These are phyloP conservation scores for Clusia tigrina DNA, from an alignment of 2,888 invertebrate genomes.

Conservation along the genomic window DNA sequence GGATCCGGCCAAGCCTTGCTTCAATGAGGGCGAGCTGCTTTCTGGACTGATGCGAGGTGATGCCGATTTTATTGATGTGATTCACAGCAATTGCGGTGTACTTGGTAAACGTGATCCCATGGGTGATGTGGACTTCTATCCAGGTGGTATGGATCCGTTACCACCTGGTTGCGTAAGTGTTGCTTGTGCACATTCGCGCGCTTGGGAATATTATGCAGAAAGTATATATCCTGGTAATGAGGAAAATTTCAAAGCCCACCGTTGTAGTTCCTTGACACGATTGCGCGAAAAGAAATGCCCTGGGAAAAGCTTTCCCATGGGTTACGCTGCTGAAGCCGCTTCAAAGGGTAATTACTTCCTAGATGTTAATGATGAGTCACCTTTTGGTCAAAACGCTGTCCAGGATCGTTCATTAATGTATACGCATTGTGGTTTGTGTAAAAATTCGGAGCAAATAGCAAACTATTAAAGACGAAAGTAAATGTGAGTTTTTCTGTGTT, in stretches of 20 bases:
- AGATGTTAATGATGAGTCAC: slow-evolving; percentile 47
- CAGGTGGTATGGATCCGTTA: slow-evolving; percentile 55
- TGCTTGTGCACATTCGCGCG: slow-evolving; percentile 55
- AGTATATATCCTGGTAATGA: slow-evolving; percentile 61
- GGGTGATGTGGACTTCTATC: slow-evolving; percentile 63
- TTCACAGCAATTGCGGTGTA: slow-evolving; percentile 61
- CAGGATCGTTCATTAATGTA: neutral
- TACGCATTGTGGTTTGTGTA: slow-evolving; percentile 22
- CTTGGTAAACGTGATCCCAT: slow-evolving; percentile 58
- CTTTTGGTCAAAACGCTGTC: slow-evolving; percentile 48
- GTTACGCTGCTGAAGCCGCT: slow-evolving; percentile 47
- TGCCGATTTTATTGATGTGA: slow-evolving; percentile 60
- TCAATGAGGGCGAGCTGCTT: slow-evolving; percentile 59
- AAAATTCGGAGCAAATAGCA: neutral
- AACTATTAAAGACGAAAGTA: no score
- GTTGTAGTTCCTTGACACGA: slow-evolving; percentile 54
- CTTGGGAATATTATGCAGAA: slow-evolving; percentile 60
- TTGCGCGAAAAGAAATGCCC: slow-evolving; percentile 50
- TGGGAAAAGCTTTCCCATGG: slow-evolving; percentile 53
- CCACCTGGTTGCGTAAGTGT: slow-evolving; percentile 54
- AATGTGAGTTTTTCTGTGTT: no score
- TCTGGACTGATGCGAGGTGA: slow-evolving; percentile 60
- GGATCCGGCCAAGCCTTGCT: slow-evolving; percentile 64
- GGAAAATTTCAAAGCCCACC: slow-evolving; percentile 52
- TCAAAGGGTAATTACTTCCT: slow-evolving; percentile 61